Evolutionary conservation across 2,888 invertebrate genomes (phyloP), one percentile per base, ranked within the genome.

Genomic region (Cheilosia impressa): DNA sequence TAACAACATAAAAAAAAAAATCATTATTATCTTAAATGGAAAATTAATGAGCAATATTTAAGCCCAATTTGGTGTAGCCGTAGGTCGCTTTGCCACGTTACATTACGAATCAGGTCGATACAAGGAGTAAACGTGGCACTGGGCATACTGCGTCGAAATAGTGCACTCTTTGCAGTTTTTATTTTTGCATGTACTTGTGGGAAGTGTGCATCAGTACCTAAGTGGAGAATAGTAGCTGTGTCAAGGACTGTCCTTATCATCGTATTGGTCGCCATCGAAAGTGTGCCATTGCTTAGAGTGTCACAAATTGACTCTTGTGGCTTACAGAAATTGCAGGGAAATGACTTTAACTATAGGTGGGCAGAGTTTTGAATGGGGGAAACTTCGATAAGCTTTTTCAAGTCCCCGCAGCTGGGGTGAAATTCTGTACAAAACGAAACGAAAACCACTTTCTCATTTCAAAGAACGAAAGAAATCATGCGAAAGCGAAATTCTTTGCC

Each of bases 51-150:
- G 57, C 17, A 57, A 31, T 57, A 13, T 38, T 52, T 52, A 6
- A 15, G 24, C 24, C 4, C 52, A 22, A 22, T 52, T 52, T 50
- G 19, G 10, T 50, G 34, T 34, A 34, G 34, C 34, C 10, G 55
- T 55, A 31, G 31, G 55, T 55, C 9, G 31, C 10, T 17, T 55
- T 55, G 55, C 15, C 52, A 22, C 6, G 6, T 4, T 15, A 27
- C 27, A 52, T 55, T 34, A 55, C 17, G n/a, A 34, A 10, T 34
- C 55, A 55, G 55, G 55, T 55, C 55, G 34, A 10, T 34, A 34
- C 34, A 55, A 34, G 17, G n/a, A n/a, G 9, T 10, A 17, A 17
- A 55, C 27, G 55, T 53, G 53, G 27, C 4, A n/a, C 27, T 17
- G 4, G 27, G n/a, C 5, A n/a, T n/a, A n/a, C 27, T 17, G 10